phyloP scores from a whole-genome alignment of 1,140 invertebrate species.

The Vollenhovia emeryi region DNA sequence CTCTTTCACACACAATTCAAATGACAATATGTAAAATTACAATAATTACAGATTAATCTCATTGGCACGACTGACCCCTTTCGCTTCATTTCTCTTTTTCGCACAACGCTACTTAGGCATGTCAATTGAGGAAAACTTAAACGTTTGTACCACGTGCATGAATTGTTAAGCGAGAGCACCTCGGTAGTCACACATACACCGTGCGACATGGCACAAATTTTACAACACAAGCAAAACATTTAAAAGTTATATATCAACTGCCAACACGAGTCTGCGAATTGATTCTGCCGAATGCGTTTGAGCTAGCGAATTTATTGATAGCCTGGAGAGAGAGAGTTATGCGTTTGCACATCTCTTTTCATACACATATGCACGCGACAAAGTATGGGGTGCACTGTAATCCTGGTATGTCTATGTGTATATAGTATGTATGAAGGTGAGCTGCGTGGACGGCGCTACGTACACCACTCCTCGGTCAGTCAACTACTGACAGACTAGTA shows the following conservation, averaged over 20 bases:
- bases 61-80: conserved; percentile 55
- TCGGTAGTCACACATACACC: neutral
- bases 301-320: conserved; percentile 70
- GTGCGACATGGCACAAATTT: conserved; percentile 48
- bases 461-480: conserved; percentile 77
- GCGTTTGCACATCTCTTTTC: conserved; percentile 69
- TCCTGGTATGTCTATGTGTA: conserved; percentile 64
- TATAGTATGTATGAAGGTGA: conserved; percentile 72
- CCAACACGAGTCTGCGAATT: conserved; percentile 68
- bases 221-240: conserved; percentile 56
- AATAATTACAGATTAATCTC: conserved; percentile 58
- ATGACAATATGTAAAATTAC: conserved; percentile 43
- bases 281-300: conserved; percentile 67
- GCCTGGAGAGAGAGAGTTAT: conserved; percentile 59
- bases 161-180: conserved; percentile 5
- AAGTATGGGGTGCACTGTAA: conserved; percentile 71
- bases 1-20: neutral
- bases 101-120: conserved; percentile 54
- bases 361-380: conserved; percentile 74
- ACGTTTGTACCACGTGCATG: conserved; percentile 2
- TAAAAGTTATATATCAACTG: conserved; percentile 64
- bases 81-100: neutral
- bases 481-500: conserved; percentile 71
- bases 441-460: conserved; percentile 75
- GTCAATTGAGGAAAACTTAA: conserved; percentile 53